These are phyloP conservation scores for Melanostigma gelatinosum DNA, from an alignment of 2,113 vertebrate genomes.

Conservation along the genomic window DNA sequence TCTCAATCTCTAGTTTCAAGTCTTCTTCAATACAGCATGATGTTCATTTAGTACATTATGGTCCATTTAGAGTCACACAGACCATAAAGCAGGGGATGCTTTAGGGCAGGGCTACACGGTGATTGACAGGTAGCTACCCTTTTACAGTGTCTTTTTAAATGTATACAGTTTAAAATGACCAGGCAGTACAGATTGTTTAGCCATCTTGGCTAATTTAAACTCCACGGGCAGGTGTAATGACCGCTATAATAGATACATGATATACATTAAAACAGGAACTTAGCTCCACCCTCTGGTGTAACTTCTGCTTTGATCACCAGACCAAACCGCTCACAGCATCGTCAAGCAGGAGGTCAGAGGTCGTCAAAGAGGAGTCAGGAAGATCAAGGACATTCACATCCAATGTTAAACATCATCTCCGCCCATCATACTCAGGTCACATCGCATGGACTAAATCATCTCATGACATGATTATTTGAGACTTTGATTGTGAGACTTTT, in stretches of 20 bases:
- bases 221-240: background rate
- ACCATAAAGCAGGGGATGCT: background rate
- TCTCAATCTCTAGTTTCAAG: background rate
- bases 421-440: background rate
- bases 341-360: constrained; percentile 1
- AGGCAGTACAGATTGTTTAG: background rate
- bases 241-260: background rate
- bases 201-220: background rate
- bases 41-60: background rate
- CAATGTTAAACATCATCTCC: background rate
- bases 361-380: background rate
- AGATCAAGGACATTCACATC: background rate
- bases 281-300: too few species aligned
- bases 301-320: background rate
- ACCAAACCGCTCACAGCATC: background rate
- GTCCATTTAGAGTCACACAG: background rate
- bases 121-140: background rate
- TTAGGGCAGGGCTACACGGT: background rate
- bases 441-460: background rate
- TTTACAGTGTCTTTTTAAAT: background rate
- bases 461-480: background rate
- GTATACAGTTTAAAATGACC: background rate
- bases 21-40: background rate
- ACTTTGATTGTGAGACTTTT: background rate
- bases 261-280: background rate